Evolutionary conservation across 2,888 invertebrate genomes (phyloP).

Genomic region (Drosophila limbata): DNA sequence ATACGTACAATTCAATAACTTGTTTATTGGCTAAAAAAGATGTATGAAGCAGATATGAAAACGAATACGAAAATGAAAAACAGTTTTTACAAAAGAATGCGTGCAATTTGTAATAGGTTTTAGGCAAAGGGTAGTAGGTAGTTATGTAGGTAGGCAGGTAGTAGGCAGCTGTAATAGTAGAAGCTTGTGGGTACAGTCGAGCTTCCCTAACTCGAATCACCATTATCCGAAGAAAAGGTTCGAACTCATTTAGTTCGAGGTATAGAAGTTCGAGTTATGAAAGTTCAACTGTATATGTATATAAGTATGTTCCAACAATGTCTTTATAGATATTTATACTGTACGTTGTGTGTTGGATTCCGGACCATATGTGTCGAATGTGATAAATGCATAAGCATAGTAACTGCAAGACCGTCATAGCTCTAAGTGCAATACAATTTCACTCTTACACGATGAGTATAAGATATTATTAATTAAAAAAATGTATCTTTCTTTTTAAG

Average conservation of each 20-base stretch:
- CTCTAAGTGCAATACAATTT: too few species aligned
- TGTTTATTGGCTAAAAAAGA: background rate
- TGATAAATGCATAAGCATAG: background rate
- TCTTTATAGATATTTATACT: slow-evolving; percentile 4
- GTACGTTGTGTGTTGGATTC: background rate
- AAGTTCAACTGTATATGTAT: too few species aligned
- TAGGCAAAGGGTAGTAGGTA: background rate
- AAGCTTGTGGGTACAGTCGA: too few species aligned
- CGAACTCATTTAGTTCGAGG: too few species aligned
- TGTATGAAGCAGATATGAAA: slow-evolving; percentile 1
- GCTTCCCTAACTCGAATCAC: too few species aligned
- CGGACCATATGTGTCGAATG: background rate
- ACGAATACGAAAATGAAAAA: slow-evolving; percentile 15
- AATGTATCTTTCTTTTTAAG: too few species aligned
- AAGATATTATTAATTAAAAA: too few species aligned
- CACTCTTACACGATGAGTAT: too few species aligned
- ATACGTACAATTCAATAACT: slow-evolving; percentile 23
- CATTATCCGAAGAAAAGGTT: too few species aligned
- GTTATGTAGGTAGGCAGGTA: background rate
- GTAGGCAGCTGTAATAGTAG: background rate
- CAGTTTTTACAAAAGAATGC: slow-evolving; percentile 10
- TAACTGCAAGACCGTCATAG: background rate
- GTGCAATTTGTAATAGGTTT: slow-evolving; percentile 10
- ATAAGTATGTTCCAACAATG: slow-evolving; percentile 37
- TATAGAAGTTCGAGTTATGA: too few species aligned